These are phyloP conservation scores for Anguilla japonica DNA, from an alignment of 2,113 vertebrate genomes.

Conservation along the genomic window DNA sequence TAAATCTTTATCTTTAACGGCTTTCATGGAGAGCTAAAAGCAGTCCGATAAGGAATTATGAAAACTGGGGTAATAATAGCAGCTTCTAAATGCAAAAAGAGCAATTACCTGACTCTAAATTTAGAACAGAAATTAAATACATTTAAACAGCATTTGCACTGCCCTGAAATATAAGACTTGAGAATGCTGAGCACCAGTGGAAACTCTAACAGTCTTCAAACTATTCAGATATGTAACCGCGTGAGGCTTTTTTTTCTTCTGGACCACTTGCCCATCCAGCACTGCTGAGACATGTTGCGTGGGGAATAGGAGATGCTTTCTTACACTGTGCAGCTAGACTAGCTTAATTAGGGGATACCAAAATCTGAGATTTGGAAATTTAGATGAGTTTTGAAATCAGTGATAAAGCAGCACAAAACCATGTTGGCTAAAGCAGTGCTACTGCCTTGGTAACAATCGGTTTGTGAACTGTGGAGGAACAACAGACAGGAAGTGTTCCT, in stretches of 20 bases:
- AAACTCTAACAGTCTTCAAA: background rate
- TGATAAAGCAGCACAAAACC: background rate
- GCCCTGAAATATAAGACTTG: conserved; percentile 28
- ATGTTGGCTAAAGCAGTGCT: background rate
- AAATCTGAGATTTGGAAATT: conserved; percentile 1
- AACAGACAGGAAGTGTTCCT: background rate
- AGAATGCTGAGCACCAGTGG: conserved; percentile 15
- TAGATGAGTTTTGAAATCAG: background rate
- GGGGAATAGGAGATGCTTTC: background rate
- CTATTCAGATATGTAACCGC: background rate
- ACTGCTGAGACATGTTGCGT: background rate
- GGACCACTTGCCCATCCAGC: background rate
- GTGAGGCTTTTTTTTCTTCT: background rate
- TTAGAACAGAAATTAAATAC: background rate
- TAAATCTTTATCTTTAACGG: conserved; percentile 10
- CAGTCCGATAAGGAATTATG: background rate
- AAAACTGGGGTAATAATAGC: background rate
- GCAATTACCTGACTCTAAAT: background rate
- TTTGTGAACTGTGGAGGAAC: background rate
- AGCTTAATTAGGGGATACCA: background rate
- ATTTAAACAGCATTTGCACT: background rate
- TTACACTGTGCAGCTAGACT: background rate
- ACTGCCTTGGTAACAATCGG: background rate
- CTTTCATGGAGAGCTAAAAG: conserved; percentile 1
- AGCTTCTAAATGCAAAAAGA: background rate